A percentile compares a stretch with the other conserved stretches of the same genome.
Evolutionary conservation across 1,140 invertebrate genomes (phyloP).

Genomic region (Hypsibius dujardini): DNA sequence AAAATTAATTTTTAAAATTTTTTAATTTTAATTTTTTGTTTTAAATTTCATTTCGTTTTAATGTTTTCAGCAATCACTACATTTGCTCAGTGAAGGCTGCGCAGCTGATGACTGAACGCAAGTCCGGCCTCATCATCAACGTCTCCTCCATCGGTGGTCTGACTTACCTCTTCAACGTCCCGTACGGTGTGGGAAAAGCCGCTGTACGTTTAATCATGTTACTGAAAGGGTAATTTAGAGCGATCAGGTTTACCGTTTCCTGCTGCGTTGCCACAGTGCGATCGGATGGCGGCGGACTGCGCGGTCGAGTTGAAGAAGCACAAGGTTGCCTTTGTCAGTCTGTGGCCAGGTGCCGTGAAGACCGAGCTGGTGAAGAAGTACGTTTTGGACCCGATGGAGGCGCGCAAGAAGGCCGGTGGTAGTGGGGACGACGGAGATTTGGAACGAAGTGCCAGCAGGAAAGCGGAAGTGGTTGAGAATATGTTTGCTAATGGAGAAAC

Average conservation of each 20-base stretch:
- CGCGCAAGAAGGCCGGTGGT: neutral
- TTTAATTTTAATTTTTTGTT: slow-evolving; percentile 24
- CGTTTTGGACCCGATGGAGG: neutral
- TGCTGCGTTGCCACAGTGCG: slow-evolving; percentile 26
- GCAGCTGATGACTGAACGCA: slow-evolving; percentile 29
- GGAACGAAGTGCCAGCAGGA: neutral
- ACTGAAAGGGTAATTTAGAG: neutral
- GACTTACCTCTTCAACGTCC: slow-evolving; percentile 32
- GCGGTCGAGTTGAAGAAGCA: slow-evolving; percentile 32
- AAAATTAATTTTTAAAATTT: neutral
- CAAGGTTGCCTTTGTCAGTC: slow-evolving; percentile 32
- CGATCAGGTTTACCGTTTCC: neutral
- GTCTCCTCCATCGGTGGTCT: slow-evolving; percentile 34
- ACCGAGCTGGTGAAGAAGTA: slow-evolving; percentile 29
- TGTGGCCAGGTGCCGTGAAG: slow-evolving; percentile 35
- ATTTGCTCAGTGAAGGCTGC: slow-evolving; percentile 31
- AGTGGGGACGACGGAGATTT: too few relatives aligned
- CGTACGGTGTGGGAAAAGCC: slow-evolving; percentile 35
- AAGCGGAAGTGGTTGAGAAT: neutral
- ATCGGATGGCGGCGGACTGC: slow-evolving; percentile 35
- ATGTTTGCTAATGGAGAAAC: slow-evolving; percentile 27
- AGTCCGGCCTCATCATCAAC: slow-evolving; percentile 33
- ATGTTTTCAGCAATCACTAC: slow-evolving; percentile 30
- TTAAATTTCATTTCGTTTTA: too few relatives aligned
- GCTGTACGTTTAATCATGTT: slow-evolving; percentile 27